These are phyloP conservation scores for Ctenicera cuprea DNA, from an alignment of 2,888 invertebrate species.

Conservation along the genomic window DNA sequence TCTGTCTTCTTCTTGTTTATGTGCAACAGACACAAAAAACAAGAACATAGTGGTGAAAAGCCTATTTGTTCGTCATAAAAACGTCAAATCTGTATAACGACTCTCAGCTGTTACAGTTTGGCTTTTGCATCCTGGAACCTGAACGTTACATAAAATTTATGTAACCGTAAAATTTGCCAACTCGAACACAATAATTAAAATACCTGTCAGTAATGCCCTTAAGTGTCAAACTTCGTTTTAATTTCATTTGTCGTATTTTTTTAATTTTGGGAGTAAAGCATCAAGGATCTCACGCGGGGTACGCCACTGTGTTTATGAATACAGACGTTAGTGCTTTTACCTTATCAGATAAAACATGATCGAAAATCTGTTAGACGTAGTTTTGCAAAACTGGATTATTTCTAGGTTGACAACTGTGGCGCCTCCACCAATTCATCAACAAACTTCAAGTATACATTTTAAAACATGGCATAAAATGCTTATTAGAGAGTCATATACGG, in stretches of 20 bases:
- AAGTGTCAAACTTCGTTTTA: too few species aligned
- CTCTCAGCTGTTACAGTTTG: conserved; percentile 22
- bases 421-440: conserved; percentile 17
- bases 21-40: conserved; percentile 39
- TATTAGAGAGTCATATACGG: neutral
- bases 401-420: neutral
- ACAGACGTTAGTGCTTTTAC: too few species aligned
- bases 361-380: neutral
- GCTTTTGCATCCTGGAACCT: neutral
- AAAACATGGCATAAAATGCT: conserved; percentile 6
- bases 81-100: conserved; percentile 32
- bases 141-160: conserved; percentile 3
- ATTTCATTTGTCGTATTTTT: too few species aligned
- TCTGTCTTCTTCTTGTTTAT: conserved; percentile 40
- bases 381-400: neutral
- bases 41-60: conserved; percentile 37
- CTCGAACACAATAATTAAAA: too few species aligned
- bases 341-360: too few species aligned
- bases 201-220: too few species aligned
- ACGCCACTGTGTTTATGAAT: too few species aligned
- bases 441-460: neutral
- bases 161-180: neutral
- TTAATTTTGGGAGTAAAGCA: too few species aligned
- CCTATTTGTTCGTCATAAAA: conserved; percentile 47
- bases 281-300: too few species aligned